phyloP scores from a whole-genome alignment of 2,797 vertebrate species.

The Schizopygopsis malacanthus region DNA sequence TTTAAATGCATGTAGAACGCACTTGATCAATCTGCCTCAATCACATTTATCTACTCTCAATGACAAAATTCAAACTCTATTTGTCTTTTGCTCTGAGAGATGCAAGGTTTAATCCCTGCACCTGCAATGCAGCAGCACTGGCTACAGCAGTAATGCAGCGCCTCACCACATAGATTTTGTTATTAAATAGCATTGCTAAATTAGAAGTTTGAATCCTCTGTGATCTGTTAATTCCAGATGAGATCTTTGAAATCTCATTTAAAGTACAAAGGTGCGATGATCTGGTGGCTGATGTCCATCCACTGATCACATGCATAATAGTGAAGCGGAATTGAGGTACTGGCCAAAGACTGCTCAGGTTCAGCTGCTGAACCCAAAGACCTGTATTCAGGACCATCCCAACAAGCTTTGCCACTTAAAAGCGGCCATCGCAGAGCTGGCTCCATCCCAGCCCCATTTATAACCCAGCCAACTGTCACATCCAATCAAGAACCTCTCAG shows the following conservation, averaged over 20 bases:
- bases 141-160: slow-evolving; percentile 43
- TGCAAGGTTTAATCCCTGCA: slow-evolving; percentile 68
- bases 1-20: neutral
- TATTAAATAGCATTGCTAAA: neutral
- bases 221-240: slow-evolving; percentile 21
- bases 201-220: neutral
- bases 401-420: slow-evolving; percentile 76
- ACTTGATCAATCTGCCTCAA: neutral
- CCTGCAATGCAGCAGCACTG: slow-evolving; percentile 76
- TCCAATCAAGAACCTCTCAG: slow-evolving; percentile 76
- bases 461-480: slow-evolving; percentile 73
- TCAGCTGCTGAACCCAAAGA: slow-evolving; percentile 58
- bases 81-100: slow-evolving; percentile 62
- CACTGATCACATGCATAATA: slow-evolving; percentile 66
- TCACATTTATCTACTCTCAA: slow-evolving; percentile 59
- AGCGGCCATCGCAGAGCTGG: slow-evolving; percentile 69
- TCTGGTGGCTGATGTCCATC: slow-evolving; percentile 77
- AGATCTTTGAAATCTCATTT: slow-evolving; percentile 57
- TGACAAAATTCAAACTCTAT: slow-evolving; percentile 62
- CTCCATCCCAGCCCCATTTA: slow-evolving; percentile 73
- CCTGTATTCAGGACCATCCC: slow-evolving; percentile 70
- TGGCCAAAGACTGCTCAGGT: slow-evolving; percentile 55
- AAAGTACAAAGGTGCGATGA: slow-evolving; percentile 68
- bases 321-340: slow-evolving; percentile 64
- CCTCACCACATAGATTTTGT: neutral